phyloP scores from a whole-genome alignment of 2,113 vertebrate species.

The Lontra canadensis region DNA sequence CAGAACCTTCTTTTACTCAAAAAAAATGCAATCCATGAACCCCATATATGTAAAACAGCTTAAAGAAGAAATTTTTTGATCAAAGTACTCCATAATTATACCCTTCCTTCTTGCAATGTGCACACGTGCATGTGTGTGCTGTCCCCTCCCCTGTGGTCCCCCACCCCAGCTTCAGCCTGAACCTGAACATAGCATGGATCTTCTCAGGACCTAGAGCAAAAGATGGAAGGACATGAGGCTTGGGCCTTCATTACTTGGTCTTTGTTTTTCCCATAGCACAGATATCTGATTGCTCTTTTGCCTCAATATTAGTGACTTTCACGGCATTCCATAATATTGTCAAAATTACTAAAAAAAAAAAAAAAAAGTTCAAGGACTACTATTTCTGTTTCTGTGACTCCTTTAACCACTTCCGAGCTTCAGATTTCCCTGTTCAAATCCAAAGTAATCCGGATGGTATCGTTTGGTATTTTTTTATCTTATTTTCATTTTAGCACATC shows the following conservation, averaged over 20 bases:
- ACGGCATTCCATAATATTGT: not conserved
- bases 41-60: not conserved
- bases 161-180: not conserved
- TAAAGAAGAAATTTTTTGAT: not conserved
- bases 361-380: not conserved
- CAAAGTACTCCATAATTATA: not conserved
- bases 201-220: not conserved
- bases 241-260: not conserved
- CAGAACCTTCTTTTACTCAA: not conserved
- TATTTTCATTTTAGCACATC: not conserved
- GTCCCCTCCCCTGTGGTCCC: not conserved
- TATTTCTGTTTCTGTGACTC: not conserved
- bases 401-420: not conserved
- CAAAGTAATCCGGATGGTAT: not conserved
- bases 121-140: not conserved
- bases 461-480: not conserved
- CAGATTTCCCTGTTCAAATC: not conserved
- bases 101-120: not conserved
- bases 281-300: not conserved
- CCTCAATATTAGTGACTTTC: not conserved
- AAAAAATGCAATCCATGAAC: not conserved
- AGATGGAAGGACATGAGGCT: not conserved
- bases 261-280: not conserved
- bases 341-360: not conserved
- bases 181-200: not conserved